Evolutionary conservation across 2,797 vertebrate species (phyloP).

Genomic region (Margarornis squamiger): DNA sequence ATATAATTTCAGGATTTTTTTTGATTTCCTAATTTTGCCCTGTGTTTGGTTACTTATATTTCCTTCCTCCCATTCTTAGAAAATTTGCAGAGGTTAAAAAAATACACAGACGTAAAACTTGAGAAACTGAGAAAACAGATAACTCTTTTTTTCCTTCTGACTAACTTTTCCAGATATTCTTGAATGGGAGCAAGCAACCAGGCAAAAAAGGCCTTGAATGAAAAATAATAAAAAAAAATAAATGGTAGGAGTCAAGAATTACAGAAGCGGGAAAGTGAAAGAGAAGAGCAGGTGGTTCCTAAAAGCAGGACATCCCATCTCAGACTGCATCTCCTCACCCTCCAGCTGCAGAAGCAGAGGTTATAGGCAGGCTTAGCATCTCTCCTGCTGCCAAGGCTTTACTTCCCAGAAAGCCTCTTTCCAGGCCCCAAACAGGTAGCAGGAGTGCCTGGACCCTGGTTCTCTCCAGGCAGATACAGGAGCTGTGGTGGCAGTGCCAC

Average conservation of each 20-base stretch:
- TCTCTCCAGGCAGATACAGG: not conserved
- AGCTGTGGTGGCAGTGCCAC: not conserved
- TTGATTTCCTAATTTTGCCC: not conserved
- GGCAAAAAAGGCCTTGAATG: not conserved
- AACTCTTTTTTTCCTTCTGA: not conserved
- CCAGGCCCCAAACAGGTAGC: not conserved
- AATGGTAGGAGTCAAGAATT: not conserved
- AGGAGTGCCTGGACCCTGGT: not conserved
- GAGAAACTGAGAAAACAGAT: not conserved
- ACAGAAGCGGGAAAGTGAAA: not conserved
- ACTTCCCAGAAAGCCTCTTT: not conserved
- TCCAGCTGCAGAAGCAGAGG: not conserved
- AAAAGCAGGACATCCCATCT: not conserved
- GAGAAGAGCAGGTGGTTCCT: not conserved
- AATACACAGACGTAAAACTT: not conserved
- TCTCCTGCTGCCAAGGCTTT: not conserved
- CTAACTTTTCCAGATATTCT: not conserved
- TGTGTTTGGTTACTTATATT: constrained; percentile 1
- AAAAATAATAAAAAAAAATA: not conserved
- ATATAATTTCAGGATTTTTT: not conserved
- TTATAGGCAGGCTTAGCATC: not conserved
- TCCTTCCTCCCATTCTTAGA: not conserved
- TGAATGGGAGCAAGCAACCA: not conserved
- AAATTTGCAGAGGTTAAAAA: not conserved
- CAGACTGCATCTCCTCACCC: not conserved